phyloP scores from a whole-genome alignment of 2,797 vertebrate genomes.

The Chaunax sp. region DNA sequence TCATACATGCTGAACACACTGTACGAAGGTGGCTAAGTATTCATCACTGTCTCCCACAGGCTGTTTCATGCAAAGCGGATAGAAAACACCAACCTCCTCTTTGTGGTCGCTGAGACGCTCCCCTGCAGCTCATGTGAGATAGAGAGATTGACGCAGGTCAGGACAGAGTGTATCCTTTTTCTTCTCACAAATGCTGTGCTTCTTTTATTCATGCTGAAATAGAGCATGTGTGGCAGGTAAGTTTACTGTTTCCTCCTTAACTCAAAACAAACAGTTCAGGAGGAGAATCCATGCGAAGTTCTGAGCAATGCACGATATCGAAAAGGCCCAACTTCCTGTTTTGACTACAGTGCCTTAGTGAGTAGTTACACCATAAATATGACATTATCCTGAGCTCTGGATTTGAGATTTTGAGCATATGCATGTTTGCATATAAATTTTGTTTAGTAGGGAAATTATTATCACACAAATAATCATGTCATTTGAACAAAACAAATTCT shows the following conservation, averaged over 20 bases:
- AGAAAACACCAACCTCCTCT: constrained; percentile 95
- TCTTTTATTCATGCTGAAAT: constrained; percentile 22
- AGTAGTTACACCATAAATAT: constrained; percentile 18
- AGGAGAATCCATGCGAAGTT: constrained; percentile 91
- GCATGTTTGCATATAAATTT: neutral
- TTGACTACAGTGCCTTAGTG: constrained; percentile 96
- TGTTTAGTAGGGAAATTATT: neutral
- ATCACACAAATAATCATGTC: neutral
- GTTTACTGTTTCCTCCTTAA: constrained; percentile 44
- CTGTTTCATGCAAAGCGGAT: constrained; percentile 94
- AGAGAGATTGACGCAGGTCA: constrained; percentile 90
- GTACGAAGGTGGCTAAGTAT: constrained; percentile 9
- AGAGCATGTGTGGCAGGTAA: constrained; percentile 1
- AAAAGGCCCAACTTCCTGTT: constrained; percentile 96
- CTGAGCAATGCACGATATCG: constrained; percentile 93
- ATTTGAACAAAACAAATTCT: neutral
- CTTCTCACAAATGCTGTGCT: neutral
- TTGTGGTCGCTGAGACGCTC: constrained; percentile 97
- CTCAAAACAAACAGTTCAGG: constrained; percentile 82
- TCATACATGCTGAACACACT: neutral
- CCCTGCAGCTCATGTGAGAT: constrained; percentile 97
- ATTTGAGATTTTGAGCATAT: neutral
- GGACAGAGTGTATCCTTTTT: constrained; percentile 95
- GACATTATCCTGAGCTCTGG: neutral
- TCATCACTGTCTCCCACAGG: constrained; percentile 74